Evolutionary conservation across 2,888 invertebrate genomes (phyloP), one percentile per base, ranked within the genome.

Genomic region (Spilarctia lutea): DNA sequence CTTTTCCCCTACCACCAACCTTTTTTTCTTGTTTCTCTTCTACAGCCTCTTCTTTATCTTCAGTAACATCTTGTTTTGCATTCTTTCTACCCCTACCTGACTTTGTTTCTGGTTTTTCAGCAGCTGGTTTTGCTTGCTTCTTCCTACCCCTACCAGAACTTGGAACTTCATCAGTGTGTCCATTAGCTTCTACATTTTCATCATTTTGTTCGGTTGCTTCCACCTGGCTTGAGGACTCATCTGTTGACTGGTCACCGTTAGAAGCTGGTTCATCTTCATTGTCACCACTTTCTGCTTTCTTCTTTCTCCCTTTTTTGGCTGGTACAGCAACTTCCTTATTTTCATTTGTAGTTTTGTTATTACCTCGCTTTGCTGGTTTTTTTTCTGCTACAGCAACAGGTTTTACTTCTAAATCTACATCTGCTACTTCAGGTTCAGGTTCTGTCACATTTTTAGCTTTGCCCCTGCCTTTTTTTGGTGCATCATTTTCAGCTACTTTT

Each of bases 281-380:
- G 60, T 81, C 79, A 63, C 81, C 76, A 75, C 92, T 91, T 56
- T 90, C 90, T 69, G 81, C 85, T 84, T 85, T 89, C 83, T 94
- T 94, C 86, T 94, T 94, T 82, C 88, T 93, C 13, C 92, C 92
- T 79, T 91, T 93, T 81, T 95, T 95, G 33, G 89, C 83, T 76
- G 89, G 89, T 78, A 90, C 90, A 24, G 86, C 90, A 71, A 82
- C 75, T 67, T 92, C 91, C 80, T 92, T 91, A 80, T 67, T 77
- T 74, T 91, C 89, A 82, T 75, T 86, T 48, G 84, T 82, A 77
- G 84, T 87, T 79, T 94, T 95, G 82, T 94, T 95, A 82, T 93
- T 94, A 0, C 93, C 93, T 3, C 93, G 88, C 78, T 94, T 93
- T 35, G 63, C 42, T 24, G 81, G 71, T 78, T 91, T 92, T 82